Percentiles rank a stretch among this genome's conserved stretches.
Evolutionary conservation across 2,888 invertebrate genomes (phyloP).

Genomic region (Chouioia cunea): DNA sequence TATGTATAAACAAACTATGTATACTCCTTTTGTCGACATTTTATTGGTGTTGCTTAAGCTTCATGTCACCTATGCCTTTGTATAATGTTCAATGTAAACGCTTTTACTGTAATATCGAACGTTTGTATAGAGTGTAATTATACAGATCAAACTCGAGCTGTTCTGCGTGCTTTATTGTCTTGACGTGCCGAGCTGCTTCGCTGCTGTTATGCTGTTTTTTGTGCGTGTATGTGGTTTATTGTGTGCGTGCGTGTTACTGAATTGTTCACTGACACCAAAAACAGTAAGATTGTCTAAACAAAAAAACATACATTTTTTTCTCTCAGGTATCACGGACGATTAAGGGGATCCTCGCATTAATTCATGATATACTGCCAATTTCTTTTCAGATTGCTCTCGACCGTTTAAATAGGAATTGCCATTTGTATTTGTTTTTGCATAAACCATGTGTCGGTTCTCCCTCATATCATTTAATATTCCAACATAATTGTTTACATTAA

Average conservation of each 20-base stretch:
- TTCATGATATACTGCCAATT: conserved; percentile 46
- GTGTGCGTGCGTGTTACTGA: neutral
- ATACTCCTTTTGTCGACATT: conserved; percentile 41
- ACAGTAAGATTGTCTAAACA: neutral
- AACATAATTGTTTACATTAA: neutral
- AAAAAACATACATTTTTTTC: conserved; percentile 22
- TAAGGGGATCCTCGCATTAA: neutral
- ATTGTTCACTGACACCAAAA: conserved; percentile 6
- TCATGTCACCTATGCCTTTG: neutral
- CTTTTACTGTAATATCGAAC: neutral
- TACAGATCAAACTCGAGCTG: neutral
- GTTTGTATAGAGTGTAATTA: neutral
- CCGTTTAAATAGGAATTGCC: conserved; percentile 63
- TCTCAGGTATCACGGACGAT: conserved; percentile 37
- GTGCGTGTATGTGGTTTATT: neutral
- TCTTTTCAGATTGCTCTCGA: conserved; percentile 56
- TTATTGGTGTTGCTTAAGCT: neutral
- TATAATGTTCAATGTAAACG: neutral
- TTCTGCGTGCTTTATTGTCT: conserved; percentile 25
- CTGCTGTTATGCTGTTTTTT: conserved; percentile 44
- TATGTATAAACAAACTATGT: conserved; percentile 59
- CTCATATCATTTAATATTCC: neutral
- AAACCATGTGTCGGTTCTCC: neutral
- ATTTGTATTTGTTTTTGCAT: conserved; percentile 27
- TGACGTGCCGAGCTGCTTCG: conserved; percentile 49